phyloP scores from a whole-genome alignment of 2,888 invertebrate species.

The Callyntrura sp. region DNA sequence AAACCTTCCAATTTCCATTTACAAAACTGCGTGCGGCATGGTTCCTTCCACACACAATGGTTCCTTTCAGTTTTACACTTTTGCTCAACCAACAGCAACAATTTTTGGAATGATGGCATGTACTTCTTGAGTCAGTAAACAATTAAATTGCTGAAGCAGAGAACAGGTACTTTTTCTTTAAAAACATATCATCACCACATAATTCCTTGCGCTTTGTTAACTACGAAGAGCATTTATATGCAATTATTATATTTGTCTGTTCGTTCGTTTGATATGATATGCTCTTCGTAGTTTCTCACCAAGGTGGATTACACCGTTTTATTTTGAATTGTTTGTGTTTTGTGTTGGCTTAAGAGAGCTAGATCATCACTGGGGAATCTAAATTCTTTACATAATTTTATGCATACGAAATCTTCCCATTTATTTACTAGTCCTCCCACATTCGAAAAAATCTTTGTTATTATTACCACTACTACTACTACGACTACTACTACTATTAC shows the following conservation, averaged over 20 bases:
- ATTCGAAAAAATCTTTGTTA: constrained; percentile 46
- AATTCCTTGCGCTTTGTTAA: no score
- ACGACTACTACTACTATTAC: constrained; percentile 14
- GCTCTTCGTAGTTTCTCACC: no score
- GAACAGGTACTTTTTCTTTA: no score
- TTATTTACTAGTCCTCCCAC: constrained; percentile 76
- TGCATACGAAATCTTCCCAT: constrained; percentile 51
- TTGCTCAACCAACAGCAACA: not conserved
- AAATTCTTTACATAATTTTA: constrained; percentile 35
- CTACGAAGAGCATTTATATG: no score
- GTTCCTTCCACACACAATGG: no score
- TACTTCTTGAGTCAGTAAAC: not conserved
- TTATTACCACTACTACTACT: constrained; percentile 29
- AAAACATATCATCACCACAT: no score
- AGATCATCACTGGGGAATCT: constrained; percentile 70
- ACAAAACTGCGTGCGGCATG: no score
- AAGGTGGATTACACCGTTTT: not conserved
- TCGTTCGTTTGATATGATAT: no score
- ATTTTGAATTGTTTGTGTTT: not conserved
- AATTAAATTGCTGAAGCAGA: no score
- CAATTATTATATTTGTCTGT: no score
- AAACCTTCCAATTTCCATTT: no score
- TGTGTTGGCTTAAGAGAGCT: constrained; percentile 33
- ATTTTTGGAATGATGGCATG: not conserved
- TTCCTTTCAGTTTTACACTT: no score